phyloP scores from a whole-genome alignment of 2,113 vertebrate genomes.

The Myodes glareolus region DNA sequence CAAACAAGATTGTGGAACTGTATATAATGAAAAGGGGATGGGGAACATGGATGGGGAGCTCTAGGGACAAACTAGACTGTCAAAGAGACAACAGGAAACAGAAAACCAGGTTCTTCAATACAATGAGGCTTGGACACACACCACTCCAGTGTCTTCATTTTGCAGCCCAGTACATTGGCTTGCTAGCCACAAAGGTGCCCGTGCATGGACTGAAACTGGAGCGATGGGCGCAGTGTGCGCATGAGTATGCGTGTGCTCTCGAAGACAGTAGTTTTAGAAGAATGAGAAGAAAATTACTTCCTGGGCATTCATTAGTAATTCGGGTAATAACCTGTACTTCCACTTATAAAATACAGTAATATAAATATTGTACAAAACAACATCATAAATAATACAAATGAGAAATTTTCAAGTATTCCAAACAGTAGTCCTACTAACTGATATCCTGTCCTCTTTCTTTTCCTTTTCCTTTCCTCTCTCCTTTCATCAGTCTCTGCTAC shows the following conservation, averaged over 20 bases:
- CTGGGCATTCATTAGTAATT: conserved; percentile 48
- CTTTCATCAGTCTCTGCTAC: not conserved
- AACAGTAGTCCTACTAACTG: conserved; percentile 8
- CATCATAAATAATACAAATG: conserved; percentile 71
- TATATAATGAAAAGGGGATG: not conserved
- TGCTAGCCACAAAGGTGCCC: not conserved
- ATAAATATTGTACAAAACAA: conserved; percentile 60
- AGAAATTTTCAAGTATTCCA: conserved; percentile 73
- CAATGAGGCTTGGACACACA: not conserved
- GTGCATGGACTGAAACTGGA: not conserved
- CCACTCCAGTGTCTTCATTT: not conserved
- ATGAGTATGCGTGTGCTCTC: not conserved
- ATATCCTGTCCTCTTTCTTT: not conserved
- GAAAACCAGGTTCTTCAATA: not conserved
- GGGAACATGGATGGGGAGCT: not conserved
- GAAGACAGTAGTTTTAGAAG: conserved; percentile 2
- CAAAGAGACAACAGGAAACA: not conserved
- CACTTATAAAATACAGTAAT: conserved; percentile 58
- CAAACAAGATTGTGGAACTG: not conserved
- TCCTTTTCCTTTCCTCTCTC: not conserved
- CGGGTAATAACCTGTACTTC: conserved; percentile 33
- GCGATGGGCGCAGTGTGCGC: not conserved
- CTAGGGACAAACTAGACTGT: not conserved
- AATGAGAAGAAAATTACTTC: conserved; percentile 68
- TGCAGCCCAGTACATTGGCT: not conserved